A percentile compares a stretch with the other conserved stretches of the same genome.
Conservation (phyloP, 2,888 invertebrate genomes). For the Lithosia quadra region DNA sequence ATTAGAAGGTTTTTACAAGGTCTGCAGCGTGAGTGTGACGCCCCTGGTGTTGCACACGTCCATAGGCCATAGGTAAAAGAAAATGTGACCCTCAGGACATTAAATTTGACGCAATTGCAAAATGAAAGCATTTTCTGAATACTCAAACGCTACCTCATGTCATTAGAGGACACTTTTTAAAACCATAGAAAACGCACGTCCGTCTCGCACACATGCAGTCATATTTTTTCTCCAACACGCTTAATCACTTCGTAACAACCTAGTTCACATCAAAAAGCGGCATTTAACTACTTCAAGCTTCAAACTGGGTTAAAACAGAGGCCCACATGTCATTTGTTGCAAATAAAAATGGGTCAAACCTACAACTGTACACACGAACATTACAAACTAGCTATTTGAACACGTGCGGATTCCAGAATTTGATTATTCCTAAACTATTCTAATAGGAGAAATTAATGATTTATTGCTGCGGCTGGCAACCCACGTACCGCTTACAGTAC, state of each 20-base stretch:
- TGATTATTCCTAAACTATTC: conserved; percentile 35
- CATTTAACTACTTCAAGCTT: conserved; percentile 39
- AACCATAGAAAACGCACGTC: background rate
- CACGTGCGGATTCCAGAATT: conserved; percentile 32
- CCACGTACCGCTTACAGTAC: background rate
- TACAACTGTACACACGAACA: conserved; percentile 22
- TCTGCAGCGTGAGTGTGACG: too few species aligned
- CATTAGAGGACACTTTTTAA: background rate
- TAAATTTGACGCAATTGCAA: background rate
- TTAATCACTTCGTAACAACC: conserved; percentile 28
- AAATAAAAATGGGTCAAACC: conserved; percentile 46
- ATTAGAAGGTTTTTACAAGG: too few species aligned
- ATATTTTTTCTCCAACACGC: conserved; percentile 9
- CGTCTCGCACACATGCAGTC: background rate
- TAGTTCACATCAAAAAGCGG: conserved; percentile 38
- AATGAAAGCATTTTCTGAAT: background rate
- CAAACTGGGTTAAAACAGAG: conserved; percentile 44
- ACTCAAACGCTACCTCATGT: background rate
- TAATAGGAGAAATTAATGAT: background rate
- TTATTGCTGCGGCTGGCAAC: background rate
- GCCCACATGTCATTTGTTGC: conserved; percentile 35
- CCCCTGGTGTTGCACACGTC: too few species aligned
- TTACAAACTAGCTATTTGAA: conserved; percentile 34
- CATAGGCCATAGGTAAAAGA: too few species aligned
- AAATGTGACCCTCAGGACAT: too few species aligned